Conservation (phyloP, 2,113 vertebrate species). For the Lampris incognitus region DNA sequence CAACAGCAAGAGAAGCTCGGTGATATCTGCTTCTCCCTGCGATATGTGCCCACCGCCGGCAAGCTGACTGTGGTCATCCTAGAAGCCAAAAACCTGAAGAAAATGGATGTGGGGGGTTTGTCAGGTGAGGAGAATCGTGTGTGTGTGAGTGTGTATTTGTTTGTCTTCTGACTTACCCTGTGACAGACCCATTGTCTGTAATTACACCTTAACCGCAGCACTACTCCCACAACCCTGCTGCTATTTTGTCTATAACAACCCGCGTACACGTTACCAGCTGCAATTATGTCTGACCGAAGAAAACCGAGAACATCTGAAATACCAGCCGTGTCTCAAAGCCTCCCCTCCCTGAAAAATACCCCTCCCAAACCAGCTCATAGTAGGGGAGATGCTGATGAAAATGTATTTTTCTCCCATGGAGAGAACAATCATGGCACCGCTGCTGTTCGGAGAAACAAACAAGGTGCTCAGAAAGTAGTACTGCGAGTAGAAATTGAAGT, state of each 20-base stretch:
- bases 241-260: conserved; percentile 2
- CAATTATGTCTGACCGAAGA: neutral
- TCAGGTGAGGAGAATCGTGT: conserved; percentile 85
- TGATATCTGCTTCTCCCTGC: conserved; percentile 98
- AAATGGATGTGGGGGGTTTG: conserved; percentile 98
- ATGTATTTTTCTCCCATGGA: neutral
- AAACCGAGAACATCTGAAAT: neutral
- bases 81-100: conserved; percentile 99
- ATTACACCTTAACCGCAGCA: conserved; percentile 44
- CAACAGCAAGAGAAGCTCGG: conserved; percentile 97
- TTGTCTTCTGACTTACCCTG: conserved; percentile 24
- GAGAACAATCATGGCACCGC: neutral
- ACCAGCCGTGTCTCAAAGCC: neutral
- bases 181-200: conserved; percentile 58
- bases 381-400: no score
- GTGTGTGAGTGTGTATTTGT: conserved; percentile 19
- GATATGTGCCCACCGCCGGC: conserved; percentile 97
- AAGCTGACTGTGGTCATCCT: conserved; percentile 97
- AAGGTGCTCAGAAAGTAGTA: neutral
- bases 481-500: neutral
- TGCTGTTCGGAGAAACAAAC: neutral
- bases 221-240: conserved; percentile 16
- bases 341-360: neutral
- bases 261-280: conserved; percentile 11
- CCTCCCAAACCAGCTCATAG: neutral